Conservation (phyloP, 2,888 invertebrate species). For the Cinara cedri region DNA sequence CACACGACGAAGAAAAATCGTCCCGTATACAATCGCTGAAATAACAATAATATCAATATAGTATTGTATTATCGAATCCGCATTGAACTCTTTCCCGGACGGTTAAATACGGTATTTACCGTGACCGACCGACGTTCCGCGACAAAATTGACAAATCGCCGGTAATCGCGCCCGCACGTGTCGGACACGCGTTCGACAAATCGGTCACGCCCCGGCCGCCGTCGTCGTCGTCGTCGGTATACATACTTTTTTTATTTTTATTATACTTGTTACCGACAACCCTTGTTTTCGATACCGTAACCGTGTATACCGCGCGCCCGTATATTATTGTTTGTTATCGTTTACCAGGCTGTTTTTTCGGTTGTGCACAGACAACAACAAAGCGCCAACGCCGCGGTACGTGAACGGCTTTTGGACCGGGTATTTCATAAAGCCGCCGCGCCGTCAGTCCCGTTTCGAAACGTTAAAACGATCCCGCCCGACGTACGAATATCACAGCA, state of each 20-base stretch:
- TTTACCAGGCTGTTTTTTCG: too few relatives aligned
- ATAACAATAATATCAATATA: too few relatives aligned
- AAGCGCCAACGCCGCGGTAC: background rate
- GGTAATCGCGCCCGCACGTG: conserved; percentile 34
- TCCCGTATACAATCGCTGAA: too few relatives aligned
- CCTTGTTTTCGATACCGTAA: background rate
- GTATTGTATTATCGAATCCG: background rate
- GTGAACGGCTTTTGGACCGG: too few relatives aligned
- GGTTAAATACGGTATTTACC: conserved; percentile 14
- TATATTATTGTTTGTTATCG: background rate
- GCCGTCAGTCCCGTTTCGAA: too few relatives aligned
- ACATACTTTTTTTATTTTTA: background rate
- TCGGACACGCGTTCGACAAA: conserved; percentile 24
- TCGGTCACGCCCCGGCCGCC: conserved; percentile 31
- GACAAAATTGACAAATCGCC: conserved; percentile 42
- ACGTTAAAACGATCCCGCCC: too few relatives aligned
- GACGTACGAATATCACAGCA: too few relatives aligned
- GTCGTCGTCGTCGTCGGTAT: background rate
- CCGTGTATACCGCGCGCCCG: background rate
- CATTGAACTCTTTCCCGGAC: conserved; percentile 13
- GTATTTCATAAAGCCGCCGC: too few relatives aligned
- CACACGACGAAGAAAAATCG: too few relatives aligned
- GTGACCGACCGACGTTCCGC: conserved; percentile 18
- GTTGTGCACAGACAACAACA: background rate
- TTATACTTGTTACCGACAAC: too few relatives aligned